A percentile compares a stretch with the other conserved stretches of the same genome.
phyloP scores from a whole-genome alignment of 2,797 vertebrate genomes.

The Furcifer pardalis region DNA sequence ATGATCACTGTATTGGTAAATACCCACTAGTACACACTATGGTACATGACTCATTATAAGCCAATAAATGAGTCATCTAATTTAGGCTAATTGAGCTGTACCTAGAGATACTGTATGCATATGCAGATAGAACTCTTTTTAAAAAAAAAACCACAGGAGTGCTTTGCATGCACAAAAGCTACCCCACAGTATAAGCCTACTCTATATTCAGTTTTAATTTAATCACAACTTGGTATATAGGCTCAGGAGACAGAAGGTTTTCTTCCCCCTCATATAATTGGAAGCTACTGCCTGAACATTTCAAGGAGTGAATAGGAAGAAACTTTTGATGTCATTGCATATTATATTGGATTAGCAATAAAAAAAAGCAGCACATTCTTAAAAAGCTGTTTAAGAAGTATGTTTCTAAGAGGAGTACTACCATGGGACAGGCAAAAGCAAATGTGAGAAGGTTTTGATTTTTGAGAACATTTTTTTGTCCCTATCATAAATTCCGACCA shows the following conservation, averaged over 20 bases:
- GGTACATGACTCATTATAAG: conserved; percentile 42
- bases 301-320: conserved; percentile 46
- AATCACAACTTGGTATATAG: conserved; percentile 40
- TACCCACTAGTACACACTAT: conserved; percentile 40
- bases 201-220: conserved; percentile 58
- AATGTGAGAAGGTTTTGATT: conserved; percentile 42
- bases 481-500: conserved; percentile 38
- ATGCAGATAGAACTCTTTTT: conserved; percentile 38
- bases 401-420: conserved; percentile 43
- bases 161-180: conserved; percentile 60
- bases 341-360: conserved; percentile 48
- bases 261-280: conserved; percentile 58
- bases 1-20: conserved; percentile 51
- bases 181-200: conserved; percentile 45
- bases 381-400: conserved; percentile 38
- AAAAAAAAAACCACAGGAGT: background rate
- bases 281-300: conserved; percentile 48
- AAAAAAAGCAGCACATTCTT: conserved; percentile 21
- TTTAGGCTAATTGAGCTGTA: conserved; percentile 66
- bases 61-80: conserved; percentile 53
- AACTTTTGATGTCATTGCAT: conserved; percentile 50
- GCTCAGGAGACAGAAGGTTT: conserved; percentile 57
- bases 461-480: conserved; percentile 30
- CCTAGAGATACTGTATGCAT: conserved; percentile 55
- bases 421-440: conserved; percentile 41